A percentile compares a stretch with the other conserved stretches of the same genome.
Conservation (phyloP, 2,888 invertebrate genomes). For the Zygothrica quintamaculata region DNA sequence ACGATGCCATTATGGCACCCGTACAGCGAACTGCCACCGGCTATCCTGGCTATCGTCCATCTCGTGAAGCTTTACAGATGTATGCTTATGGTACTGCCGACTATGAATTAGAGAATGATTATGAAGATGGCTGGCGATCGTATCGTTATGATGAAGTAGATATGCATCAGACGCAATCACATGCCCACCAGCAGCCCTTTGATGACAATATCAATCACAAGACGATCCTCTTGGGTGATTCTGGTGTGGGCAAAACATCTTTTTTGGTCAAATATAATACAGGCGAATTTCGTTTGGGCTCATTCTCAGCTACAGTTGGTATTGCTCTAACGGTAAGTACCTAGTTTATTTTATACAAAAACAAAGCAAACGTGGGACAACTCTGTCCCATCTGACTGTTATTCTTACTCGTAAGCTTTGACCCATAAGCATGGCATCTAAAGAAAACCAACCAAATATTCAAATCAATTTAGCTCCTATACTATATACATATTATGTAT, state of each 20-base stretch:
- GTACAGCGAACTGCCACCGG: conserved; percentile 88
- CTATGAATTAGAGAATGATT: conserved; percentile 72
- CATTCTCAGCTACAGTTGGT: conserved; percentile 97
- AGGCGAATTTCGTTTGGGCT: conserved; percentile 94
- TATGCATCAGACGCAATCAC: conserved; percentile 66
- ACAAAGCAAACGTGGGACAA: not conserved
- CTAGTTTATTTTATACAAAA: not conserved
- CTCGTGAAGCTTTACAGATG: conserved; percentile 88
- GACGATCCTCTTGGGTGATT: conserved; percentile 97
- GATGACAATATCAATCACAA: conserved; percentile 88
- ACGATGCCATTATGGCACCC: conserved; percentile 67
- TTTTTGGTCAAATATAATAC: conserved; percentile 96
- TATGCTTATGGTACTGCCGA: conserved; percentile 83
- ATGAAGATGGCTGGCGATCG: conserved; percentile 84
- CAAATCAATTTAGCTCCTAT: not conserved
- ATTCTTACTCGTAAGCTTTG: not conserved
- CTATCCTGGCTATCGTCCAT: conserved; percentile 91
- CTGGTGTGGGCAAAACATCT: conserved; percentile 97
- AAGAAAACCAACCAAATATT: conserved; percentile 23
- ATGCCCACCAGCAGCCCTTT: conserved; percentile 72
- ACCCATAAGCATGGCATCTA: conserved; percentile 23
- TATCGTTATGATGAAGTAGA: conserved; percentile 84
- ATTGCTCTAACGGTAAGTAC: conserved; percentile 97
- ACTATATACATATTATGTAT: not conserved
- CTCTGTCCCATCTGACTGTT: not conserved